Conservation (phyloP, 2,113 vertebrate genomes). For the Pterocles burchelli region DNA sequence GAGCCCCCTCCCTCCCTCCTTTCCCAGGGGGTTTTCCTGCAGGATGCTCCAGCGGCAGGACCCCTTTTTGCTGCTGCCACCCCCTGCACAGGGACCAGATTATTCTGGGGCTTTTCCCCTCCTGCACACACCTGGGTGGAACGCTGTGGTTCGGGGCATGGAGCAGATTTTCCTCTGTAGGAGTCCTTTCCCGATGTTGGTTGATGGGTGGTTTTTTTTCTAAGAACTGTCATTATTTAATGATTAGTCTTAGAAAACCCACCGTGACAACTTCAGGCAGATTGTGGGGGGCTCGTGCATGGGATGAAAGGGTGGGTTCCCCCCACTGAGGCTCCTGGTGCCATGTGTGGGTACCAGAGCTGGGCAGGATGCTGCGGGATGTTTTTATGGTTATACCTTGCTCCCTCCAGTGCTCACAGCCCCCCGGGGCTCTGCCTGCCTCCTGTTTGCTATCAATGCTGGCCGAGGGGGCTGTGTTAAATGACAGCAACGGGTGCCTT, state of each 20-base stretch:
- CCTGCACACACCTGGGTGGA: neutral
- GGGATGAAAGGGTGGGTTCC: accelerated
- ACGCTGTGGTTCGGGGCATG: neutral
- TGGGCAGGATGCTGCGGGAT: no score
- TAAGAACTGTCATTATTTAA: neutral
- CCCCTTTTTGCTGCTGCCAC: neutral
- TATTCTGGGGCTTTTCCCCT: neutral
- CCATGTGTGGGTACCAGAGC: neutral
- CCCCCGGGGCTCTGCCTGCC: no score
- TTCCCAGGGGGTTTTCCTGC: neutral
- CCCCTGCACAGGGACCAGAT: neutral
- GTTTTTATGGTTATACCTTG: no score
- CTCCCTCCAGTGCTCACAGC: no score
- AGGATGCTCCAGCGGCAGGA: neutral
- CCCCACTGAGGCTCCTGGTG: neutral
- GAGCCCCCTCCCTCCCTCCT: neutral
- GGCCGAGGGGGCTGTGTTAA: no score
- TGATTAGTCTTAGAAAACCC: neutral
- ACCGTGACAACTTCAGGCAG: neutral
- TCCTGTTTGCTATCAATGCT: no score
- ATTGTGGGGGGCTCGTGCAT: accelerated
- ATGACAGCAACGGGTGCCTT: no score
- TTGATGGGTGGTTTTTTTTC: neutral
- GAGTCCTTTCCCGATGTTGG: neutral
- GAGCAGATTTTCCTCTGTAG: neutral